Percentiles rank a stretch among this genome's conserved stretches.
Conservation (phyloP, 1,140 invertebrate genomes). For the Caenorhabditis tropicalis region DNA sequence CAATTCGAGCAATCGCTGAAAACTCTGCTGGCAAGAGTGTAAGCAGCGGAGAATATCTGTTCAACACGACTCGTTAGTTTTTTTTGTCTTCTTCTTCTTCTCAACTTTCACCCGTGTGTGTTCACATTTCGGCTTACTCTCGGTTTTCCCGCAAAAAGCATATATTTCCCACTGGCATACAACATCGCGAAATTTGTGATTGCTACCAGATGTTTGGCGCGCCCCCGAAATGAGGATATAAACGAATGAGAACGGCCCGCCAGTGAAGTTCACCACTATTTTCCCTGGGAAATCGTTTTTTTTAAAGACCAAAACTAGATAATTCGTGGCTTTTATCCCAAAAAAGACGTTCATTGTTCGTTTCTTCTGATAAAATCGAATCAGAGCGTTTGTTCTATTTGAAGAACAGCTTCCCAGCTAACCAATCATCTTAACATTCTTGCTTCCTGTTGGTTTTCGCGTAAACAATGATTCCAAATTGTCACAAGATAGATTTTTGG, state of each 20-base stretch:
- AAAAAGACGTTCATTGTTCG: neutral
- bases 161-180: conserved; percentile 42
- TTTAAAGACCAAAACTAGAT: too few species aligned
- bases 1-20: conserved; percentile 36
- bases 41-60: neutral
- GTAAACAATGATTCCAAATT: neutral
- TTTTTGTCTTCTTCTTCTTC: neutral
- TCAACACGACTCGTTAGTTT: conserved; percentile 48
- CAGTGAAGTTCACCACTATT: neutral
- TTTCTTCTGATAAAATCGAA: neutral
- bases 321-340: neutral
- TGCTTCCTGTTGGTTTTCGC: neutral
- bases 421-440: conserved; percentile 32
- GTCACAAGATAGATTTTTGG: neutral
- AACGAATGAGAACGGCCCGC: conserved; percentile 7
- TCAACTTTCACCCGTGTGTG: neutral
- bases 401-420: neutral
- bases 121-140: neutral
- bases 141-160: neutral
- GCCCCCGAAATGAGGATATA: neutral
- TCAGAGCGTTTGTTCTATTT: conserved; percentile 33
- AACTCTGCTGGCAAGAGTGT: conserved; percentile 45
- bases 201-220: conserved; percentile 22
- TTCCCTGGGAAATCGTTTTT: neutral
- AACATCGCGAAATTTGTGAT: conserved; percentile 12